Evolutionary conservation across 2,113 vertebrate genomes (phyloP).

Genomic region (Chloropsis hardwickii): DNA sequence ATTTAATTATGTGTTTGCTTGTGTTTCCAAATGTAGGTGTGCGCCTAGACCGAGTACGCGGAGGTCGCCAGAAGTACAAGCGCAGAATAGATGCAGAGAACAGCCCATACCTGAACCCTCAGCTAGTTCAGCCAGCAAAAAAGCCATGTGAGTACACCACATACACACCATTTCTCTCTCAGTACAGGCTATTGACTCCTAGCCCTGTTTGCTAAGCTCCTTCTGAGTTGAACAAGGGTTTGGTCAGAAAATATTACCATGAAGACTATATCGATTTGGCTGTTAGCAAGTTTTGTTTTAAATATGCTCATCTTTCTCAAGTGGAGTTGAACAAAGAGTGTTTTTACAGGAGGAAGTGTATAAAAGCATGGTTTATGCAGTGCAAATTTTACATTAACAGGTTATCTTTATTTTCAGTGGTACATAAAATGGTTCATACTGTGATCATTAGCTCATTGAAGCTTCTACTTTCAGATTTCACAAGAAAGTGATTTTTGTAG

Average conservation of each 20-base stretch:
- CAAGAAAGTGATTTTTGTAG: conserved; percentile 78
- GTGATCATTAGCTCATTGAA: conserved; percentile 76
- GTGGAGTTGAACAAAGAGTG: conserved; percentile 8
- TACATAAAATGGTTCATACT: conserved; percentile 70
- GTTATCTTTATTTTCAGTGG: conserved; percentile 73
- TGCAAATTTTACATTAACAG: conserved; percentile 69
- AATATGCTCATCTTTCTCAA: background rate
- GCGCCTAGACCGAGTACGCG: conserved; percentile 96
- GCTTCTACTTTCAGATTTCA: conserved; percentile 76
- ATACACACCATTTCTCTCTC: background rate
- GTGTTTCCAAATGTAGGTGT: conserved; percentile 81
- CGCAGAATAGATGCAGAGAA: conserved; percentile 99
- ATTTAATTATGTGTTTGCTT: conserved; percentile 36
- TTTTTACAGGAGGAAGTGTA: conserved; percentile 43
- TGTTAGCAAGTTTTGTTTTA: background rate
- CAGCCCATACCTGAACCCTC: conserved; percentile 98
- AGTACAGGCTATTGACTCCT: background rate
- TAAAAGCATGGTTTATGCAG: conserved; percentile 57
- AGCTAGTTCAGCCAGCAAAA: conserved; percentile 96
- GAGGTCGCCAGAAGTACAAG: conserved; percentile 99
- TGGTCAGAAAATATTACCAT: background rate
- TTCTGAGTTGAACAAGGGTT: background rate
- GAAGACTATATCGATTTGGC: background rate
- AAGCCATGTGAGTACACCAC: conserved; percentile 93
- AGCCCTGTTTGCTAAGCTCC: background rate